A percentile compares a stretch with the other conserved stretches of the same genome.
Evolutionary conservation across 2,888 invertebrate genomes (phyloP).

Genomic region (Chymomyza procnemis): DNA sequence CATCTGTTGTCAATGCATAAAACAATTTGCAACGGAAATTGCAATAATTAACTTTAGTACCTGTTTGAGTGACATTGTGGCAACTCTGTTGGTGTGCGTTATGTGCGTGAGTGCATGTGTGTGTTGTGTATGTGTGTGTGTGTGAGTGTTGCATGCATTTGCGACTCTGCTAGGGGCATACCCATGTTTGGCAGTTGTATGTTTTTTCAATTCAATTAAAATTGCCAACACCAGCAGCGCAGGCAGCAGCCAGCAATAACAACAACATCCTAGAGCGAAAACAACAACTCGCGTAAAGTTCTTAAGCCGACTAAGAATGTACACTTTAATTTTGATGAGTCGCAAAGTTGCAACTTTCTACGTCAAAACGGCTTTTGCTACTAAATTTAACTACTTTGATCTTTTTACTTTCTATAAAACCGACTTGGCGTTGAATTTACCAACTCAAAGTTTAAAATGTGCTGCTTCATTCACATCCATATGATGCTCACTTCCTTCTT

Average conservation of each 20-base stretch:
- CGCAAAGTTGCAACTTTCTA: too few species aligned
- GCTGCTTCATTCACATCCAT: too few species aligned
- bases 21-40: conserved; percentile 75
- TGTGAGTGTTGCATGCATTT: conserved; percentile 4
- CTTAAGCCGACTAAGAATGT: too few species aligned
- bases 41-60: conserved; percentile 75
- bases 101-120: conserved; percentile 6
- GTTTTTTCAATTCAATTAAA: conserved; percentile 73
- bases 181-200: conserved; percentile 22
- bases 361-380: too few species aligned
- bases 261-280: not conserved
- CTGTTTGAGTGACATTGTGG: conserved; percentile 71
- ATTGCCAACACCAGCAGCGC: conserved; percentile 40
- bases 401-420: too few species aligned
- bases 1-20: conserved; percentile 61
- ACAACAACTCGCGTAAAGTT: not conserved
- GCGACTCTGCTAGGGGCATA: conserved; percentile 9
- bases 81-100: conserved; percentile 31
- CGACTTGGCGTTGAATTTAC: too few species aligned
- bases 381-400: too few species aligned
- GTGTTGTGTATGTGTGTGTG: not conserved
- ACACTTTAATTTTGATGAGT: too few species aligned
- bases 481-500: too few species aligned
- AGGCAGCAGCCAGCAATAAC: conserved; percentile 4
- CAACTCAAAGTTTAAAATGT: too few species aligned